These are phyloP conservation scores for Clamator glandarius DNA, from an alignment of 2,797 vertebrate species.

Conservation along the genomic window DNA sequence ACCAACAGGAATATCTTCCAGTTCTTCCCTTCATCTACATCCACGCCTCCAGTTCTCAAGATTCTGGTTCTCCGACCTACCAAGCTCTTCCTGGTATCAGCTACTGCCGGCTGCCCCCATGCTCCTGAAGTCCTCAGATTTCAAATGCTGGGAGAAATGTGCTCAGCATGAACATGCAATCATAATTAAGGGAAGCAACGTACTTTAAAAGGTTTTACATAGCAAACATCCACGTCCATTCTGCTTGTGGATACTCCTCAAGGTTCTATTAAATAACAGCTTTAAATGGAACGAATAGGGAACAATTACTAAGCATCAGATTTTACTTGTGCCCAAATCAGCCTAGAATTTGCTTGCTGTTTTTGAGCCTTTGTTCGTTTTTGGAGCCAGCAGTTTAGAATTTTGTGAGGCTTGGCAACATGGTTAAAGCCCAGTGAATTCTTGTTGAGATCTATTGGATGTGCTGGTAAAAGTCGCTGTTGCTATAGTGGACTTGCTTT, in stretches of 20 bases:
- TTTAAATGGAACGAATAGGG: not conserved
- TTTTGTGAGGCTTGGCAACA: not conserved
- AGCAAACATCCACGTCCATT: rapidly evolving
- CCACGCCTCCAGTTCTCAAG: not conserved
- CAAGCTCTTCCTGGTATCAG: not conserved
- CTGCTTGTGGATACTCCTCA: not conserved
- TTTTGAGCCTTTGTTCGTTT: not conserved
- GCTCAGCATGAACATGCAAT: not conserved
- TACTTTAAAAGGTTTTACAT: not conserved
- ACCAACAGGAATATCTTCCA: not conserved
- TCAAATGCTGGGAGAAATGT: not conserved
- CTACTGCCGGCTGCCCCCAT: no score
- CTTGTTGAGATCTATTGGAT: slow-evolving; percentile 25
- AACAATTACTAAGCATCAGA: not conserved
- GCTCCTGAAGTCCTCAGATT: not conserved
- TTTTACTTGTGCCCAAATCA: not conserved
- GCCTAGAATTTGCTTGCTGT: not conserved
- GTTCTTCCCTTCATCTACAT: not conserved
- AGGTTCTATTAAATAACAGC: not conserved
- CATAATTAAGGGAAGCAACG: not conserved
- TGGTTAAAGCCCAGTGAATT: slow-evolving; percentile 40
- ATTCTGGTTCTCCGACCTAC: rapidly evolving
- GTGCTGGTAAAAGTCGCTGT: not conserved
- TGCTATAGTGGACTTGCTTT: slow-evolving; percentile 29
- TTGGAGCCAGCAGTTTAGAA: not conserved